These are phyloP conservation scores for Zaprionus bogoriensis DNA, from an alignment of 2,888 invertebrate genomes.

Conservation along the genomic window DNA sequence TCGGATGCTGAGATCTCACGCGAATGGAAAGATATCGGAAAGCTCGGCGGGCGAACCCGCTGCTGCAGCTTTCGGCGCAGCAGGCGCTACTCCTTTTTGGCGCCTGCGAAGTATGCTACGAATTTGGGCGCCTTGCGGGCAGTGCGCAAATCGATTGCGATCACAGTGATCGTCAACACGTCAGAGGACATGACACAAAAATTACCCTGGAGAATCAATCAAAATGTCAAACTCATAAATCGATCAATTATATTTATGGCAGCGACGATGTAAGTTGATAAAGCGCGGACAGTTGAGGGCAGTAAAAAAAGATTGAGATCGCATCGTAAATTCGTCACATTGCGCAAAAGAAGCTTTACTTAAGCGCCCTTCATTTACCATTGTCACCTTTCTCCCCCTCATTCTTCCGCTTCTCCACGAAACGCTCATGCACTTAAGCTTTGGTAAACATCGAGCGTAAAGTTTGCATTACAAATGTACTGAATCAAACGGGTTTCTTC, in stretches of 20 bases:
- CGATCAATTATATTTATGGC: slow-evolving; percentile 48
- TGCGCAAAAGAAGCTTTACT: slow-evolving; percentile 9
- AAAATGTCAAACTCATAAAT: slow-evolving; percentile 51
- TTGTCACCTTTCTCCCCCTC: neutral
- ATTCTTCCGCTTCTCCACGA: neutral
- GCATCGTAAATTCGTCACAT: slow-evolving; percentile 47
- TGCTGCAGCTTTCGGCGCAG: slow-evolving; percentile 1
- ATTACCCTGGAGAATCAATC: slow-evolving; percentile 56
- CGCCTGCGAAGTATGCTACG: slow-evolving; percentile 46
- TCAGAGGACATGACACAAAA: slow-evolving; percentile 37
- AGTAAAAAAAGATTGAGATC: neutral
- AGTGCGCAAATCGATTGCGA: slow-evolving; percentile 40
- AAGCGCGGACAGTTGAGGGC: slow-evolving; percentile 1
- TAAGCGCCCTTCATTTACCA: too few relatives aligned
- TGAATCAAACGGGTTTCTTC: too few relatives aligned
- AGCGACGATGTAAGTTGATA: slow-evolving; percentile 43
- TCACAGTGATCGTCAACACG: slow-evolving; percentile 1
- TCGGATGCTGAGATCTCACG: slow-evolving; percentile 6
- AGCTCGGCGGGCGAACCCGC: neutral
- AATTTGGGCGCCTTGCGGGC: slow-evolving; percentile 14
- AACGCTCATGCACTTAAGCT: too few relatives aligned
- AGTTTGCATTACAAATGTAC: too few relatives aligned
- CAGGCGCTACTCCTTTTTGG: slow-evolving; percentile 35
- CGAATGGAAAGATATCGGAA: neutral
- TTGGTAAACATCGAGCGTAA: too few relatives aligned